Base-by-base conservation (phyloP, 2,113 vertebrate genomes). In the Hyla sarda region DNA sequence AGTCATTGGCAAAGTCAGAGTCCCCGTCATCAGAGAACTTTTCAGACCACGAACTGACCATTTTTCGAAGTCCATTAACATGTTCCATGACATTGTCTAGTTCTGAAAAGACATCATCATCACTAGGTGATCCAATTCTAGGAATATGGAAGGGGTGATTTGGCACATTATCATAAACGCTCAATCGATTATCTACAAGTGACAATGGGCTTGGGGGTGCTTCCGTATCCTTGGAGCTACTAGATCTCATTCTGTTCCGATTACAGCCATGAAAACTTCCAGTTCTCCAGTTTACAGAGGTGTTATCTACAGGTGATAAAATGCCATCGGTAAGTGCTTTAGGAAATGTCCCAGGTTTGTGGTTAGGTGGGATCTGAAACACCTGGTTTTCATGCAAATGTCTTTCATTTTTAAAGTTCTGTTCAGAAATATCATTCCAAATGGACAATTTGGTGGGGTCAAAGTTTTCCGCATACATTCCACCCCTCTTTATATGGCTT, bases 261-360 rank as follows among this genome's bases (percentile, higher is more conserved):
- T 91, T 89, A 89, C 90, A 95, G 1, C 95, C 95, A 3, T 97
- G 96, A 88, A 96, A 97, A 73, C 95, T 96, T 71, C 96, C 96
- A 0, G 96, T 96, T 88, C 96, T 92, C 96, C 96, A 97, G 91
- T 93, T 96, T 83, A 96, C 88, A 0, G 93, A 93, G 45, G 92
- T 91, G 88, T 69, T 88, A 86, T 96, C 92, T 65, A 60, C 81
- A 1, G 91, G 89, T 14, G 88, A 87, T 3, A 92, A 71, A 19
- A 87, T 90, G 60, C 91, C 92, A 17, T 94, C 93, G 21, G 76
- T 89, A 14, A 97, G 95, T 2, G 90, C 92, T 74, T 90, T 94
- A 48, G 96, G 96, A 89, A 98, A 98, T 1, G 96, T 97, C 21
- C 96, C 96, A 3, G 96, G 96, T 87, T 97, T 97, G 89, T 97